These are phyloP conservation scores for Argyrosomus regius DNA, from an alignment of 2,797 vertebrate genomes.

Conservation along the genomic window DNA sequence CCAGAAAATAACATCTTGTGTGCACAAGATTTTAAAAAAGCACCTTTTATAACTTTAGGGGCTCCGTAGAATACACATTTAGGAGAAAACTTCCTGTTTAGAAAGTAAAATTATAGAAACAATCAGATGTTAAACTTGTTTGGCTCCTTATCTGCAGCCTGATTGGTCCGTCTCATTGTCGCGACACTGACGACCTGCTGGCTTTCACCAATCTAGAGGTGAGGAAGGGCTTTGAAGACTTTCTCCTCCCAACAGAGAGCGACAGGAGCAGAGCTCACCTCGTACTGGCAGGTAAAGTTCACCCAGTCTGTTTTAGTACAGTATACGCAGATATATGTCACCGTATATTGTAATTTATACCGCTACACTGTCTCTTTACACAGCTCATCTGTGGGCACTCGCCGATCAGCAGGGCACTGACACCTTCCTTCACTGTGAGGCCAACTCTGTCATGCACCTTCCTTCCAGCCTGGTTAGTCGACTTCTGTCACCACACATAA, in stretches of 20 bases:
- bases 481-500: not conserved
- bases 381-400: conserved; percentile 84
- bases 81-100: not conserved
- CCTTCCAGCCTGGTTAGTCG: conserved; percentile 86
- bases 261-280: conserved; percentile 82
- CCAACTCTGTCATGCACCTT: conserved; percentile 84
- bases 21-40: too few relatives aligned
- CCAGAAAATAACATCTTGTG: too few relatives aligned
- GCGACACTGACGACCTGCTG: conserved; percentile 81
- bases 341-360: not conserved
- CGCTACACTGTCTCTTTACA: not conserved
- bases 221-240: conserved; percentile 82
- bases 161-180: conserved; percentile 78
- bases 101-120: not conserved
- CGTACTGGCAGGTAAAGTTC: conserved; percentile 81
- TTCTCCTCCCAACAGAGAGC: conserved; percentile 79
- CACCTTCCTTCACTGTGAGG: conserved; percentile 86
- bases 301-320: too few relatives aligned
- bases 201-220: conserved; percentile 83
- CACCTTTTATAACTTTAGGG: too few relatives aligned
- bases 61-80: not conserved
- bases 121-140: not conserved
- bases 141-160: conserved; percentile 76
- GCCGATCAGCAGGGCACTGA: conserved; percentile 83
- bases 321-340: accelerated